Evolutionary conservation across 2,888 invertebrate species (phyloP).

Genomic region (Lottia gigantea): DNA sequence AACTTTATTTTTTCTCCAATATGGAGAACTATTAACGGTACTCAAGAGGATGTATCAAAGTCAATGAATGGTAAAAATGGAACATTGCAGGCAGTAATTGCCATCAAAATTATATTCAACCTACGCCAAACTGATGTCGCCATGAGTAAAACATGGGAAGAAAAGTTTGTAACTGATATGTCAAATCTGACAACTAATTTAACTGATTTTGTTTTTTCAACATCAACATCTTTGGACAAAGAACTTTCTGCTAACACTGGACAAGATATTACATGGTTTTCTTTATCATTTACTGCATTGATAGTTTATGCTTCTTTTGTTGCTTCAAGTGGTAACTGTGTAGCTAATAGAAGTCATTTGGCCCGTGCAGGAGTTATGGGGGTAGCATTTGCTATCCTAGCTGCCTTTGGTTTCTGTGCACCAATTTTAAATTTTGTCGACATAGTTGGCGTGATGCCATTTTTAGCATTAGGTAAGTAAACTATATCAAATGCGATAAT

Average conservation of each 20-base stretch:
- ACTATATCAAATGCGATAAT: too few species aligned
- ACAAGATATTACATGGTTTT: constrained; percentile 29
- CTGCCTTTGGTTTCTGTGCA: constrained; percentile 43
- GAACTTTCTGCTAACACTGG: constrained; percentile 35
- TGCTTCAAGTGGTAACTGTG: constrained; percentile 24
- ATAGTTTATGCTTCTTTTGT: constrained; percentile 29
- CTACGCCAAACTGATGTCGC: constrained; percentile 24
- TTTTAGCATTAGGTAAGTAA: constrained; percentile 45
- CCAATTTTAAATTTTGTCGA: constrained; percentile 41
- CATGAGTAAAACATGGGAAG: constrained; percentile 31
- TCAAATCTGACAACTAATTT: constrained; percentile 15
- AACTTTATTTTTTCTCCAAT: constrained; percentile 26
- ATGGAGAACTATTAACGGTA: constrained; percentile 13
- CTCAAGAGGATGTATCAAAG: not conserved
- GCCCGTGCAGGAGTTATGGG: constrained; percentile 39
- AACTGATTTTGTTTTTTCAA: constrained; percentile 26
- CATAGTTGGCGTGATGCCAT: constrained; percentile 50
- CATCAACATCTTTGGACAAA: constrained; percentile 44
- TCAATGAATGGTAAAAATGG: not conserved
- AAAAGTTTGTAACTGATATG: constrained; percentile 22
- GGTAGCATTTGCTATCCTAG: constrained; percentile 43
- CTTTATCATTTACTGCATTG: constrained; percentile 27
- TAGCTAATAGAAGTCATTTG: constrained; percentile 28
- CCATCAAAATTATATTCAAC: constrained; percentile 27
- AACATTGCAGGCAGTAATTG: constrained; percentile 23